A percentile compares a stretch with the other conserved stretches of the same genome.
Evolutionary conservation across 1,140 invertebrate species (phyloP).

Genomic region (Scaptomyza montana): DNA sequence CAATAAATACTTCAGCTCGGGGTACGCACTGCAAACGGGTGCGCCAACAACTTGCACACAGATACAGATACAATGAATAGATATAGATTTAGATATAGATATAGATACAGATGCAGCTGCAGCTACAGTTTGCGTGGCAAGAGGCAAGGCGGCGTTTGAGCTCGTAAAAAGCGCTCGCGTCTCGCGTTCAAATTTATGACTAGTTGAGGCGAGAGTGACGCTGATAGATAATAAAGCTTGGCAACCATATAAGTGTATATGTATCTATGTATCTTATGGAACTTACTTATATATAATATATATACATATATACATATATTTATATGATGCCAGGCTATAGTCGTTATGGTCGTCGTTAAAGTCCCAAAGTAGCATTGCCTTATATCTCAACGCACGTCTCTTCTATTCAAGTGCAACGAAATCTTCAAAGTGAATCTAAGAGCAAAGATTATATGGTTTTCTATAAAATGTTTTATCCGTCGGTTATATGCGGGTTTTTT

Average conservation of each 20-base stretch:
- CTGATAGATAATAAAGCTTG: constrained; percentile 47
- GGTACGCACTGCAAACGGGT: constrained; percentile 38
- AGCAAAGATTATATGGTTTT: no score
- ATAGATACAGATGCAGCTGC: background rate
- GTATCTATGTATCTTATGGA: background rate
- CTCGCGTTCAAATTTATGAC: constrained; percentile 51
- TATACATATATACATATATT: background rate
- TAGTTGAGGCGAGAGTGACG: constrained; percentile 46
- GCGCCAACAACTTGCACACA: constrained; percentile 18
- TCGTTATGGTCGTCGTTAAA: constrained; percentile 34
- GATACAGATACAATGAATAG: background rate
- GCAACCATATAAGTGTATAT: constrained; percentile 3
- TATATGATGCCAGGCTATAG: constrained; percentile 1
- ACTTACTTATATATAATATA: no score
- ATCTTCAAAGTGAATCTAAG: background rate
- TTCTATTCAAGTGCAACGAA: constrained; percentile 6
- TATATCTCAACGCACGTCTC: background rate
- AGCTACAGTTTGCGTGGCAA: constrained; percentile 7
- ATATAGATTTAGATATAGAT: no score
- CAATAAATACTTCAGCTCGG: background rate
- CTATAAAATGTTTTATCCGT: no score
- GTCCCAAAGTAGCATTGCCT: constrained; percentile 26
- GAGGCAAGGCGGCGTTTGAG: constrained; percentile 16
- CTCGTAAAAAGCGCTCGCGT: constrained; percentile 48
- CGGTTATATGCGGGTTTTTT: no score